Evolutionary conservation across 2,888 invertebrate species (phyloP), one percentile per base, ranked within the genome.

Genomic region (Eremobia ochroleuca): DNA sequence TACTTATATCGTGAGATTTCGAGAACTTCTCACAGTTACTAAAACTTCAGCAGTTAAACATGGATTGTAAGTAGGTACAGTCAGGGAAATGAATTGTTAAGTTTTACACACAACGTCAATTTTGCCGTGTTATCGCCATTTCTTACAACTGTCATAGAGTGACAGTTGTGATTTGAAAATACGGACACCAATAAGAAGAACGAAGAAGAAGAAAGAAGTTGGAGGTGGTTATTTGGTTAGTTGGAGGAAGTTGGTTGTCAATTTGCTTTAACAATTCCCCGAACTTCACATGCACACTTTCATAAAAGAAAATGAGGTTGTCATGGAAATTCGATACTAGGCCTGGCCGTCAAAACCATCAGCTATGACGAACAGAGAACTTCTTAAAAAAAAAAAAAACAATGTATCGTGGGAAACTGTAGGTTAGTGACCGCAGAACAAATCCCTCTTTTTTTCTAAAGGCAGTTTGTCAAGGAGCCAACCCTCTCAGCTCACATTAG

Each of bases 1-100:
- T 74, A 76, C 85, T n/a, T 34, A 21, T n/a, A 72, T 64, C 87
- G 83, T 85, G 83, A 82, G 86, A 87, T 80, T 79, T 76, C 61
- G 64, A 64, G 28, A 87, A 77, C 43, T 79, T 71, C 65, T 79
- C 87, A 81, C 79, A 85, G 79, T 76, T 82, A 77, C 59, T 67
- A 62, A 76, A 75, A 72, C 70, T 69, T 75, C 1, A 65, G 37
- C 11, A 15, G 43, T 15, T 25, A 55, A 69, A 79, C 46, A 67
- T 68, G 18, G 69, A 76, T 52, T 52, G 67, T 9, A 55, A n/a
- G n/a, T n/a, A n/a, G n/a, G n/a, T 43, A 65, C 28, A 65, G 21
- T 6, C 6, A 28, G 28, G 28, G 2, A 28, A 66, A 31, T 28
- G 6, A 31, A 13, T 46, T 13, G 6, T 21, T 66, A 31, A 40